Conservation (phyloP, 37 sponge, comb jelly and placozoan species). For the Aplysina aerophoba region DNA sequence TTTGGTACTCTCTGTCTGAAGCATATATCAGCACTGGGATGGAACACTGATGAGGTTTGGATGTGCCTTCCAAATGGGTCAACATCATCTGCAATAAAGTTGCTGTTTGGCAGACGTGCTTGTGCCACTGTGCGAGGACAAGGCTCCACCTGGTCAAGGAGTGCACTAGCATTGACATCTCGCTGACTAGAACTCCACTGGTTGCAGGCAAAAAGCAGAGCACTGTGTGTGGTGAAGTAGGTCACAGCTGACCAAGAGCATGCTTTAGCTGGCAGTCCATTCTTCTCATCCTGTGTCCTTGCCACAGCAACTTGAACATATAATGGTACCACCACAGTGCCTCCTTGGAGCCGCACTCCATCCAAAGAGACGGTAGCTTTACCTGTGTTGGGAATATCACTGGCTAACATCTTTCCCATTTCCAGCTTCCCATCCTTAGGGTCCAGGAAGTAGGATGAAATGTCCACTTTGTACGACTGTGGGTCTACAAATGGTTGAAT, state of each 20-base stretch:
- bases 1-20: too few species aligned
- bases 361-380: neutral
- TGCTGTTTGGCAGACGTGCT: slow-evolving; percentile 24
- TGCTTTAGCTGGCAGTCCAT: too few species aligned
- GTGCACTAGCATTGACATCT: neutral
- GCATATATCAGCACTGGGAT: too few species aligned
- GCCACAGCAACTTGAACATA: too few species aligned
- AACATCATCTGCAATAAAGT: neutral
- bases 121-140: slow-evolving; percentile 40
- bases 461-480: slow-evolving; percentile 37
- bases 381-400: slow-evolving; percentile 11
- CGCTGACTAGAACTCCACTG: neutral
- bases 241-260: too few species aligned
- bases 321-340: neutral
- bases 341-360: neutral
- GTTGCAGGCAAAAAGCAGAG: too few species aligned
- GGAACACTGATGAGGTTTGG: too few species aligned
- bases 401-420: neutral
- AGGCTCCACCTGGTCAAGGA: slow-evolving; percentile 21
- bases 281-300: too few species aligned
- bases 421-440: neutral
- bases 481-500: slow-evolving; percentile 23
- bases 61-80: too few species aligned
- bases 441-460: slow-evolving; percentile 7
- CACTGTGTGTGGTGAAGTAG: too few species aligned